Conservation (phyloP, 2,113 vertebrate genomes). For the Mus spicilegus region DNA sequence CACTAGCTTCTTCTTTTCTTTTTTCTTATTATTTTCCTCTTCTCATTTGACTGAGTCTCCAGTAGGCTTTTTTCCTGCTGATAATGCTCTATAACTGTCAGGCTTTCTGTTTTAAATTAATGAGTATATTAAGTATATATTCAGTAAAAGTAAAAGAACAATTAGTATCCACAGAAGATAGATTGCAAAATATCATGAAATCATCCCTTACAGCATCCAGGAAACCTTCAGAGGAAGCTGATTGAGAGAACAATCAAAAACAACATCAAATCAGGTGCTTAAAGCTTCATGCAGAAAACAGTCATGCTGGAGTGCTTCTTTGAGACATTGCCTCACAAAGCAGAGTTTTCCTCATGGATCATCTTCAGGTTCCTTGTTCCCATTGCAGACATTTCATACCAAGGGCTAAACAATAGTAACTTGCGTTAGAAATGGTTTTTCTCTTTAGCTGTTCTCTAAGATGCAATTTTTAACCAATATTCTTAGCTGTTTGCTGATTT, state of each 20-base stretch:
- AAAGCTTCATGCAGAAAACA: background rate
- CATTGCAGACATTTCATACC: background rate
- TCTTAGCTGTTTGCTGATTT: background rate
- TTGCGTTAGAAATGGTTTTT: background rate
- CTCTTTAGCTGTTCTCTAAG: background rate
- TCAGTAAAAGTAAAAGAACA: background rate
- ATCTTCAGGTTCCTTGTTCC: background rate
- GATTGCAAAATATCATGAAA: background rate
- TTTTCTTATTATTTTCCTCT: background rate
- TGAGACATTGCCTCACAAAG: background rate
- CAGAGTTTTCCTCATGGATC: too few relatives aligned
- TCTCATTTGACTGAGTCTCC: constrained; percentile 9
- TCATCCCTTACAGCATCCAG: background rate
- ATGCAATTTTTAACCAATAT: background rate
- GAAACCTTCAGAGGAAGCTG: background rate
- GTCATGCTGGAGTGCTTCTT: background rate
- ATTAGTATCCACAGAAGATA: background rate
- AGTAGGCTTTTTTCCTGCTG: background rate
- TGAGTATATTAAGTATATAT: background rate
- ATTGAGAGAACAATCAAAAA: background rate
- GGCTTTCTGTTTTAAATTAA: background rate
- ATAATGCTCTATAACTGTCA: background rate
- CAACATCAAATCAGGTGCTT: background rate
- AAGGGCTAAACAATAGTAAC: background rate
- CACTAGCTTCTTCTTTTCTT: background rate